A percentile compares a stretch with the other conserved stretches of the same genome.
phyloP scores from a whole-genome alignment of 2,113 vertebrate species.

The Varanus salvator region DNA sequence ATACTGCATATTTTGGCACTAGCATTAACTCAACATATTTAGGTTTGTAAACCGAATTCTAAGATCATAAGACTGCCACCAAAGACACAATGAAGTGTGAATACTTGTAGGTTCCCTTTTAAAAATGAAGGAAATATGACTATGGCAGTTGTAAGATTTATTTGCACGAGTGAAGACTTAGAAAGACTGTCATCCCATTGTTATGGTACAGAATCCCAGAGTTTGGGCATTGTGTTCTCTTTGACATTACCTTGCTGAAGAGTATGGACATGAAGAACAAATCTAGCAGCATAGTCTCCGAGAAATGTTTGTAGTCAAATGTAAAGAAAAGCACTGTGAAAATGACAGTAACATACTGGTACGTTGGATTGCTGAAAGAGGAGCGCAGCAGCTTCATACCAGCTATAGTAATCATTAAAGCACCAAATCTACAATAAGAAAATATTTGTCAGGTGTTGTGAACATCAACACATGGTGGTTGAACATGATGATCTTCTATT shows the following conservation, averaged over 20 bases:
- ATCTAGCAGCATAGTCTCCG: conserved; percentile 95
- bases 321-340: conserved; percentile 99
- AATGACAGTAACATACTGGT: conserved; percentile 95
- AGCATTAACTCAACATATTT: background rate
- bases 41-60: background rate
- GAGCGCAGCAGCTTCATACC: conserved; percentile 96
- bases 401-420: conserved; percentile 94
- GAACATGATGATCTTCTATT: background rate
- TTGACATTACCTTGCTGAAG: conserved; percentile 91
- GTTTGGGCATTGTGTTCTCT: background rate
- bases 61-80: background rate
- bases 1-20: background rate
- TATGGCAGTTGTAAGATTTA: background rate
- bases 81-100: background rate
- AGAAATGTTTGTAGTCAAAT: conserved; percentile 93
- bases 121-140: background rate
- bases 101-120: background rate
- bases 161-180: conserved; percentile 5
- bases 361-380: conserved; percentile 95
- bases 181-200: background rate
- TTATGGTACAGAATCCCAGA: conserved; percentile 24
- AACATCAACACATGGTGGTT: background rate
- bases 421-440: conserved; percentile 83
- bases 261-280: conserved; percentile 98
- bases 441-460: conserved; percentile 42